Evolutionary conservation across 2,797 vertebrate genomes (phyloP).

Genomic region (Phoebastria nigripes): DNA sequence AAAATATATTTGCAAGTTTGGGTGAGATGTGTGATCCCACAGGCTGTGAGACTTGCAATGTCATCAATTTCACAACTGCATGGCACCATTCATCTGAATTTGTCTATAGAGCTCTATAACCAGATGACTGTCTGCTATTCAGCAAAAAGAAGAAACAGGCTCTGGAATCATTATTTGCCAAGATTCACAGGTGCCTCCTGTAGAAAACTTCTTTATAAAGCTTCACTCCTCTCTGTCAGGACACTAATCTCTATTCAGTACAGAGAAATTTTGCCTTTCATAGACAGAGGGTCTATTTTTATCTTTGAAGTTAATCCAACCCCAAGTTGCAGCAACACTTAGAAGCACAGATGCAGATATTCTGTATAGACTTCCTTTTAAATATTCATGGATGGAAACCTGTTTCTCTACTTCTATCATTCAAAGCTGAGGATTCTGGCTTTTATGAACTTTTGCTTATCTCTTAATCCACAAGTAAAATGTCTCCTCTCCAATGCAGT

Average conservation of each 20-base stretch:
- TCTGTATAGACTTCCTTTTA: slow-evolving; percentile 61
- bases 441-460: background rate
- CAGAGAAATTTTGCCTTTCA: slow-evolving; percentile 1
- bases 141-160: slow-evolving; percentile 22
- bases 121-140: slow-evolving; percentile 65
- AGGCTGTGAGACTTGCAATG: background rate
- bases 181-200: slow-evolving; percentile 75
- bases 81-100: slow-evolving; percentile 34
- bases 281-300: slow-evolving; percentile 65
- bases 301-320: slow-evolving; percentile 64
- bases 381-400: slow-evolving; percentile 27
- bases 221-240: slow-evolving; percentile 10
- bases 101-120: slow-evolving; percentile 44
- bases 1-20: background rate
- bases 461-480: background rate
- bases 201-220: slow-evolving; percentile 47
- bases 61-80: slow-evolving; percentile 48
- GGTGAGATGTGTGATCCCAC: background rate
- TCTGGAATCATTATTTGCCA: slow-evolving; percentile 66
- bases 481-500: background rate
- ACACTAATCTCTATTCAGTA: slow-evolving; percentile 68
- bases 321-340: slow-evolving; percentile 31
- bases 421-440: background rate
- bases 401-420: background rate
- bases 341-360: slow-evolving; percentile 63